phyloP scores from a whole-genome alignment of 2,888 invertebrate species.

The Dioctria linearis region DNA sequence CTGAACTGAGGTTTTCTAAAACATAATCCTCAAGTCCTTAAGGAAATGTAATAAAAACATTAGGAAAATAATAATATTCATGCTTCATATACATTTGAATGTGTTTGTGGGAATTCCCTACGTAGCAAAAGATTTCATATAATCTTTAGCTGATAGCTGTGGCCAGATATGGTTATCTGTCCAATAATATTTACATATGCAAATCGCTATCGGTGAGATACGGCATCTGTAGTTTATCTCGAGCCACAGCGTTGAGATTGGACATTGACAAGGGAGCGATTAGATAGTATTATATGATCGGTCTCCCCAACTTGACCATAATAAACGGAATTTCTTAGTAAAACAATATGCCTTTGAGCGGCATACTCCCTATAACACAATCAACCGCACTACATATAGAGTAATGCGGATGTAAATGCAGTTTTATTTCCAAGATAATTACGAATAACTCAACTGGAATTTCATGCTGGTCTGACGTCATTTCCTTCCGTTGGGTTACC shows the following conservation, averaged over 20 bases:
- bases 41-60: too few species aligned
- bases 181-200: slow-evolving; percentile 45
- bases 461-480: slow-evolving; percentile 20
- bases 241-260: slow-evolving; percentile 20
- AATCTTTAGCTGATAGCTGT: slow-evolving; percentile 29
- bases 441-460: not conserved
- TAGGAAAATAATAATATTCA: not conserved
- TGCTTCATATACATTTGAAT: too few species aligned
- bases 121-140: not conserved
- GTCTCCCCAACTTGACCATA: slow-evolving; percentile 3
- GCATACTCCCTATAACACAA: too few species aligned
- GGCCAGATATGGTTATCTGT: slow-evolving; percentile 21
- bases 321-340: not conserved
- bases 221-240: slow-evolving; percentile 12
- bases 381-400: too few species aligned
- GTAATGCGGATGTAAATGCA: not conserved
- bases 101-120: not conserved
- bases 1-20: not conserved
- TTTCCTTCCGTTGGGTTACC: slow-evolving; percentile 31
- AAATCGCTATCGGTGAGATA: slow-evolving; percentile 32
- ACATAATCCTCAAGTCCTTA: too few species aligned
- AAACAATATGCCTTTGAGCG: not conserved
- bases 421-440: not conserved
- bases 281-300: slow-evolving; percentile 15
- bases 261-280: not conserved